Base-by-base conservation (phyloP, 2,888 invertebrate genomes). In the Liopterus haemorrhoidalis region DNA sequence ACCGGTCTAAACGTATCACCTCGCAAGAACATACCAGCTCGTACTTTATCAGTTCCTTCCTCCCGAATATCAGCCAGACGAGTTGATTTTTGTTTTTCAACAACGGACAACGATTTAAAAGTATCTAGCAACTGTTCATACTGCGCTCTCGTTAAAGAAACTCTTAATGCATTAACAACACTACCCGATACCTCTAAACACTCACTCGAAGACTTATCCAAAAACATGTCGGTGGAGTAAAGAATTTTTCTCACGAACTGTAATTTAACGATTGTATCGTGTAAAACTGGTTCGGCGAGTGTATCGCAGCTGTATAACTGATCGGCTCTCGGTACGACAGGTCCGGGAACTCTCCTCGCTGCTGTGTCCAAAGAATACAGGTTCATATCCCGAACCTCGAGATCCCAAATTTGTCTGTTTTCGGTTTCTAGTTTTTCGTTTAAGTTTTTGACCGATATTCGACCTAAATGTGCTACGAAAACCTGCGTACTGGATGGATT, bases 71-170 rank as follows among this genome's bases (percentile, higher is more conserved):
- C 65, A 0, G 58, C 56, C 2, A 70, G 54, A 22, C 4, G 53
- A 38, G 41, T 54, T 57, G 2, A 50, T 32, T 21, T 56, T 41
- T 11, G 57, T 52, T 62, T 61, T 35, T 67, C 57, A 18, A 68
- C 42, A 27, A 61, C 58, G 31, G 64, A 62, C 21, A 68, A 49
- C 63, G 64, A 68, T 20, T 73, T 67, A 16, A 74, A 55, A 0
- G 88, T 85, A 57, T 88, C 87, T 49, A 92, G 68, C 31, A 95
- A 70, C 67, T 94, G 94, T 63, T 91, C 88, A 66, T 93, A 95
- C 64, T 94, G 93, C 41, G 79, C 78, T 37, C 91, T 81, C 0
- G 87, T 83, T 35, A 95, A 70, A 1, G 89, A 88, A 22, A 95
- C 79, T 67, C 90, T 88, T 40, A 95, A 69, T 0, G 86, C 84